Base-by-base conservation (phyloP, 1,140 invertebrate species). In the Euura saliciscinereae region DNA sequence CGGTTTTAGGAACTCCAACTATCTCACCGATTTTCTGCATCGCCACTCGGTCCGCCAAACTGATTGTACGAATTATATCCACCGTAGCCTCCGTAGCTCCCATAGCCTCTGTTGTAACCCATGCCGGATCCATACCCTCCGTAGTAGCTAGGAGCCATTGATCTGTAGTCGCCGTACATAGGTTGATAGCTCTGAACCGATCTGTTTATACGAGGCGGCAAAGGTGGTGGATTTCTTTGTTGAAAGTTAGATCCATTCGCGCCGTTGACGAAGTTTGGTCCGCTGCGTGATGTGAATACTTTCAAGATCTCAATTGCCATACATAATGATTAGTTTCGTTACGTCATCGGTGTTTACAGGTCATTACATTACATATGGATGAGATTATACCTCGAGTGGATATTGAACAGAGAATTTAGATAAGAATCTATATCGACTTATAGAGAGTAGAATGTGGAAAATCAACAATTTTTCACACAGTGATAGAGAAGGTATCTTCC, bases 21-120 rank as follows among this genome's bases (percentile, higher is more conserved):
- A 44, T 69, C 43, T 66, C 82, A 91, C 90, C 90, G 90, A 77
- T 88, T 90, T 85, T 92, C 91, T 69, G 91, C 88, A 85, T 91
- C 90, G 72, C 89, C 90, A 75, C 88, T 88, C 72, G 87, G 85
- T 43, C 86, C 84, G 13, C 82, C 83, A 76, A 80, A 84, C 44
- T 77, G 78, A 70, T 85, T 86, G 69, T 85, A 84, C 51, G 78
- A 75, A 76, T 79, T 84, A 73, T 82, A 83, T 68, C 83, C 81
- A 76, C 78, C 81, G 10, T 44, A 45, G 77, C 69, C 71, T 66
- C 77, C 75, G 74, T 78, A 82, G 68, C 82, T 79, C 45, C 79
- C 81, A 66, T 73, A 74, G 2, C 74, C 78, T 59, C 75, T 73
- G 69, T 78, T 77, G 13, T 83, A 84, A 71, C 79, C 83, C 66